A percentile compares a stretch with the other conserved stretches of the same genome.
phyloP scores from a whole-genome alignment of 2,797 vertebrate genomes.

The Perodicticus potto region DNA sequence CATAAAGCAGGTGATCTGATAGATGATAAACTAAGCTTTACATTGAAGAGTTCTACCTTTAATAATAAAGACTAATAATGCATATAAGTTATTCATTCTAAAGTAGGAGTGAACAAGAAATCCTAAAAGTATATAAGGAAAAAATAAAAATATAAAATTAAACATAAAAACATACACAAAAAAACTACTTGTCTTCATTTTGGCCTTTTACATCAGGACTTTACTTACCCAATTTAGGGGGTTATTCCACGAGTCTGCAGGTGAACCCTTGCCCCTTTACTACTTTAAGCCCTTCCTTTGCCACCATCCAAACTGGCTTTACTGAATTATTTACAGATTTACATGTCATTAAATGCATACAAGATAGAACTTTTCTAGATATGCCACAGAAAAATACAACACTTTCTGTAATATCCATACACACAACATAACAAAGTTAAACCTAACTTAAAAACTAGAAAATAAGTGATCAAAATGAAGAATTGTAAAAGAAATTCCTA shows the following conservation, averaged over 20 bases:
- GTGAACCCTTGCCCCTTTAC: background rate
- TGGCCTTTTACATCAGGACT: constrained; percentile 1
- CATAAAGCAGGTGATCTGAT: constrained; percentile 31
- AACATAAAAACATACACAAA: constrained; percentile 21
- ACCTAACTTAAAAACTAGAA: background rate
- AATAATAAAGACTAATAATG: constrained; percentile 9
- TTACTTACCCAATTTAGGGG: constrained; percentile 53
- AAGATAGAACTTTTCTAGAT: constrained; percentile 32
- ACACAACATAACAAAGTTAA: constrained; percentile 50
- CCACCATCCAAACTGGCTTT: background rate
- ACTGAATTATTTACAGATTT: background rate
- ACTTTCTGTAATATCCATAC: constrained; percentile 29
- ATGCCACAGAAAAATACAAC: constrained; percentile 35
- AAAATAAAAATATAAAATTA: constrained; percentile 69
- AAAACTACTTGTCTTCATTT: background rate
- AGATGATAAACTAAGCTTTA: constrained; percentile 59
- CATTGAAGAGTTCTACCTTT: constrained; percentile 40
- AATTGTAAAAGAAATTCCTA: constrained; percentile 41
- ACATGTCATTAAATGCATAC: constrained; percentile 21
- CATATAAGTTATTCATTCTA: constrained; percentile 42
- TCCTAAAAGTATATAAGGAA: constrained; percentile 36
- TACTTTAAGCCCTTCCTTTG: constrained; percentile 11
- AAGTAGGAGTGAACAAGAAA: constrained; percentile 7
- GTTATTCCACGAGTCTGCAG: background rate
- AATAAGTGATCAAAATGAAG: constrained; percentile 47